These are phyloP conservation scores for Aphelinus certus DNA, from an alignment of 1,140 invertebrate species.

Conservation along the genomic window DNA sequence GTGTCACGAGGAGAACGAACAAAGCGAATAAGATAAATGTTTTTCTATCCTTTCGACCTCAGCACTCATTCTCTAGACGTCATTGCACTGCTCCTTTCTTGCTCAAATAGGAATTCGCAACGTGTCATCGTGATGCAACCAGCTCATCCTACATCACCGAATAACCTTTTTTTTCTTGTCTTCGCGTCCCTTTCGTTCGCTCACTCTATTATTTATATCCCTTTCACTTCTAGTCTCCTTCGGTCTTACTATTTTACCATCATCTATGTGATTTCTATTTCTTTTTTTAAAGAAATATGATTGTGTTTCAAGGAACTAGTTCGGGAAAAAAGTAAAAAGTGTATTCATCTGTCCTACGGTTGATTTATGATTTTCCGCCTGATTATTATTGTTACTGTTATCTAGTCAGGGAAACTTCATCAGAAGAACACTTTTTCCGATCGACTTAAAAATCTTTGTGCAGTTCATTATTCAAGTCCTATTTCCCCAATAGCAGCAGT, in stretches of 20 bases:
- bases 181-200: not conserved
- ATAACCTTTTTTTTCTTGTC: not conserved
- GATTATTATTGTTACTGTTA: no score
- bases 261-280: no score
- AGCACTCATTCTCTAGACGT: conserved; percentile 6
- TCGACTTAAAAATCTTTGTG: no score
- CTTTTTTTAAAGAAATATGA: no score
- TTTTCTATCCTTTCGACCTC: not conserved
- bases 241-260: not conserved
- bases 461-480: no score
- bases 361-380: no score
- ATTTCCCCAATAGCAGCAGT: no score
- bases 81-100: not conserved
- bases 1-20: not conserved
- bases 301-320: no score
- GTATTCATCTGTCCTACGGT: no score
- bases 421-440: no score
- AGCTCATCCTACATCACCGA: conserved; percentile 50
- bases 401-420: no score
- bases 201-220: conserved; percentile 24
- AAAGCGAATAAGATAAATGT: conserved; percentile 11
- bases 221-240: not conserved
- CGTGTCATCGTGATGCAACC: conserved; percentile 54
- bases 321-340: no score
- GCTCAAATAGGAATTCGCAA: not conserved